phyloP scores from a whole-genome alignment of 2,113 vertebrate species.

The Meleagris gallopavo region DNA sequence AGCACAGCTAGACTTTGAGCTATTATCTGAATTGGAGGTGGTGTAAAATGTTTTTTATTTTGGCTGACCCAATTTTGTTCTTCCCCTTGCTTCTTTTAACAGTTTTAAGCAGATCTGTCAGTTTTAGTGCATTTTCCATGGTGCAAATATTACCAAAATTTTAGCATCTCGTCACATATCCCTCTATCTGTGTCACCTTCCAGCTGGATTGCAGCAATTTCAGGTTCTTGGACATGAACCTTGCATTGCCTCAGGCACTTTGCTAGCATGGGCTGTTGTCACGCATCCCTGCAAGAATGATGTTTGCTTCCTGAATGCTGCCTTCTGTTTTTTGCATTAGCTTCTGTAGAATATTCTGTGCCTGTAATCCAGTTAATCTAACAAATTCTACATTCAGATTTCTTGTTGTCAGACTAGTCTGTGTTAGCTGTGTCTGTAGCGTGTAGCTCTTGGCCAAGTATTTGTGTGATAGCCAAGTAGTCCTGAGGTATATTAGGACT shows the following conservation, averaged over 20 bases:
- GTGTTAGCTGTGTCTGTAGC: neutral
- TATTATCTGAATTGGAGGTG: neutral
- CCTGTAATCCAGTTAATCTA: neutral
- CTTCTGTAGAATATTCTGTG: neutral
- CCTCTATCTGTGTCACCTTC: neutral
- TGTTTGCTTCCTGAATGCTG: neutral
- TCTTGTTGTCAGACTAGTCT: neutral
- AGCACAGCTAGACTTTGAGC: neutral
- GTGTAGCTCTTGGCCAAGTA: neutral
- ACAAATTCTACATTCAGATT: neutral
- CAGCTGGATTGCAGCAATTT: neutral
- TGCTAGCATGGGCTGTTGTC: accelerated
- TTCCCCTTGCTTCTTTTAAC: neutral
- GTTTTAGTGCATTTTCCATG: neutral
- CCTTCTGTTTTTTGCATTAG: neutral
- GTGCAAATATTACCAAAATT: neutral
- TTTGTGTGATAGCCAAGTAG: neutral
- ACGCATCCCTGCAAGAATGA: accelerated
- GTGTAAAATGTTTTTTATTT: neutral
- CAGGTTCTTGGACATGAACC: neutral
- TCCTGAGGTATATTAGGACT: neutral
- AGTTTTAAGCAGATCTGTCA: neutral
- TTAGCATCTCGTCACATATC: neutral
- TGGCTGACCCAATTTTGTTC: neutral
- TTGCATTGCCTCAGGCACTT: neutral